A percentile compares a stretch with the other conserved stretches of the same genome.
Evolutionary conservation across 2,888 invertebrate genomes (phyloP).

Genomic region (Latrodectus elegans): DNA sequence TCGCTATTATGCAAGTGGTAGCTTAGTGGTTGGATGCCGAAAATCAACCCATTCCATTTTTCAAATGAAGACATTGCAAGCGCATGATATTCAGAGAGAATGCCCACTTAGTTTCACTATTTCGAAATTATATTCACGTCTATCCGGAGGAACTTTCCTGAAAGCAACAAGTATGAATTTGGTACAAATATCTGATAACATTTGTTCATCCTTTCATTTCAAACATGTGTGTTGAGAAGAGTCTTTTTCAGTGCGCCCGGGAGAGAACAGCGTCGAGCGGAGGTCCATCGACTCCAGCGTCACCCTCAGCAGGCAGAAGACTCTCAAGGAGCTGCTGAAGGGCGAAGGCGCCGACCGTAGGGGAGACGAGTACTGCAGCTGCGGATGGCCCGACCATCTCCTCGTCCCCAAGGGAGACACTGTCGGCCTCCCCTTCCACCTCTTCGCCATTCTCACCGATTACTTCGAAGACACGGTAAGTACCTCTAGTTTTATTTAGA

Average conservation of each 20-base stretch:
- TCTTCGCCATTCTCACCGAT: slow-evolving; percentile 87
- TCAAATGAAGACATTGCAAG: no score
- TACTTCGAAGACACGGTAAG: slow-evolving; percentile 81
- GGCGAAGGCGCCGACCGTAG: slow-evolving; percentile 76
- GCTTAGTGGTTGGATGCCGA: no score
- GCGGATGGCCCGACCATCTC: slow-evolving; percentile 91
- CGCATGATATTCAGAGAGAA: no score
- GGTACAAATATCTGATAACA: no score
- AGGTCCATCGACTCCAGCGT: slow-evolving; percentile 84
- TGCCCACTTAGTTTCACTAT: no score
- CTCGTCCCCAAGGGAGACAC: slow-evolving; percentile 83
- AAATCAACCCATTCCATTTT: no score
- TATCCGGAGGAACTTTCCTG: no score
- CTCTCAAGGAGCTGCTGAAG: slow-evolving; percentile 83
- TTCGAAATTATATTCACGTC: no score
- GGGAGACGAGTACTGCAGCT: slow-evolving; percentile 85
- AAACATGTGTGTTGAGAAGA: no score
- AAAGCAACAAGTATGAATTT: no score
- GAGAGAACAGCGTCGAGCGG: slow-evolving; percentile 80
- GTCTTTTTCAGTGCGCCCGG: slow-evolving; percentile 78
- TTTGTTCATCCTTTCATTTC: no score
- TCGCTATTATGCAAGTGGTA: no score
- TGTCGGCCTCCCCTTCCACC: slow-evolving; percentile 81
- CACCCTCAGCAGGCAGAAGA: slow-evolving; percentile 87
- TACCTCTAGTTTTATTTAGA: not conserved